Conservation (phyloP, 2,888 invertebrate species). For the Xylophagus ater region DNA sequence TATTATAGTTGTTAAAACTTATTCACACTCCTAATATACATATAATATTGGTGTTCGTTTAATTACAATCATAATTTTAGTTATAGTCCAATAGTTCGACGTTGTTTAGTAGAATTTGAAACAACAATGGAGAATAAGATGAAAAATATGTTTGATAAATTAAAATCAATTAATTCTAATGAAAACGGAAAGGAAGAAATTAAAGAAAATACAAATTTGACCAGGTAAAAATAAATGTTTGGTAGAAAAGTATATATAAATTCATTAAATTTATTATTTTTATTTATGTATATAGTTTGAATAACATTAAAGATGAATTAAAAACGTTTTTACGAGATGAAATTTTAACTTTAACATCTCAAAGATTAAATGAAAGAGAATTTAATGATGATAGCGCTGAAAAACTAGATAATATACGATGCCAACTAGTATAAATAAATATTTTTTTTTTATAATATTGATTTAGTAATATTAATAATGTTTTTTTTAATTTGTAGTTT, state of each 20-base stretch:
- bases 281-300: no score
- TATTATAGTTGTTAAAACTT: no score
- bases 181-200: background rate
- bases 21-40: no score
- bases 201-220: background rate
- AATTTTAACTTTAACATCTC: slow-evolving; percentile 11
- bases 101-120: slow-evolving; percentile 23
- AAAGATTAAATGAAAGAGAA: background rate
- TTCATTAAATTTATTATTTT: no score
- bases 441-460: no score
- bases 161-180: slow-evolving; percentile 13
- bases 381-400: background rate
- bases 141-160: slow-evolving; percentile 19
- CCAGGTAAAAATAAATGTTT: background rate
- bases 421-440: no score
- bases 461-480: background rate
- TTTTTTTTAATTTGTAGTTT: slow-evolving; percentile 18
- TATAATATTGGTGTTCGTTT: no score
- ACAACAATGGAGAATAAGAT: slow-evolving; percentile 22
- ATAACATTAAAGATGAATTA: slow-evolving; percentile 12
- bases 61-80: no score
- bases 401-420: background rate
- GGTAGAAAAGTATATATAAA: background rate
- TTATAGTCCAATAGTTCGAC: slow-evolving; percentile 25
- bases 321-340: slow-evolving; percentile 18